Evolutionary conservation across 2,113 vertebrate genomes (phyloP), one percentile per base, ranked within the genome.

Genomic region (Saguinus midas): DNA sequence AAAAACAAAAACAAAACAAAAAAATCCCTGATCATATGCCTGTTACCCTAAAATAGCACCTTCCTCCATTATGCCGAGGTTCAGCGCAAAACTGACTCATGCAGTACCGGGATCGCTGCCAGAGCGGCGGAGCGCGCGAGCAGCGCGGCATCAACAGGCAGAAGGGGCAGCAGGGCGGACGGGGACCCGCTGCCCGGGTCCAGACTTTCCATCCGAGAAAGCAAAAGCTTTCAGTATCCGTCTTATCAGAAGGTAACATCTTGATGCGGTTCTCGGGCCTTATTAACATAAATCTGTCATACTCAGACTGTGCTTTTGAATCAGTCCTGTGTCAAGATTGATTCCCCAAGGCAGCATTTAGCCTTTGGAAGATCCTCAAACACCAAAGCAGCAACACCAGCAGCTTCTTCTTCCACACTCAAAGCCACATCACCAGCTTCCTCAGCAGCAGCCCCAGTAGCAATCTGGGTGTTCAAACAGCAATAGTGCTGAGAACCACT

Each of bases 21-120:
- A 0, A 0, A 98, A 91, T 89, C 94, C 93, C 92, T 72, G 88
- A 97, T 98, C 97, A 97, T 97, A 96, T 95, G 98, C 96, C 97
- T 95, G 95, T 97, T 96, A 91, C 93, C 96, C 96, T 91, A 96
- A 97, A 98, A 98, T 98, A 98, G 97, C 93, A 94, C 95, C 90
- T 97, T 82, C 90, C 95, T 95, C 95, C 96, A 86, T 96, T 58
- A 87, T 78, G 96, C 95, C 68, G 91, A 95, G 95, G 94, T 95
- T 96, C 96, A 55, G 94, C 52, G 95, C 96, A 87, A 96, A 79
- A 95, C 96, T 96, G 97, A 97, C 96, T 97, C 91, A 91, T 72
- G 76, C 96, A 68, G 97, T 95, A 50, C 83, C 0, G 76, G 97
- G 96, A 81, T 0, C 0, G 14, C 73, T 58, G 96, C 97, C 97